Evolutionary conservation across 2,113 vertebrate genomes (phyloP).

Genomic region (Ochotona curzoniae): DNA sequence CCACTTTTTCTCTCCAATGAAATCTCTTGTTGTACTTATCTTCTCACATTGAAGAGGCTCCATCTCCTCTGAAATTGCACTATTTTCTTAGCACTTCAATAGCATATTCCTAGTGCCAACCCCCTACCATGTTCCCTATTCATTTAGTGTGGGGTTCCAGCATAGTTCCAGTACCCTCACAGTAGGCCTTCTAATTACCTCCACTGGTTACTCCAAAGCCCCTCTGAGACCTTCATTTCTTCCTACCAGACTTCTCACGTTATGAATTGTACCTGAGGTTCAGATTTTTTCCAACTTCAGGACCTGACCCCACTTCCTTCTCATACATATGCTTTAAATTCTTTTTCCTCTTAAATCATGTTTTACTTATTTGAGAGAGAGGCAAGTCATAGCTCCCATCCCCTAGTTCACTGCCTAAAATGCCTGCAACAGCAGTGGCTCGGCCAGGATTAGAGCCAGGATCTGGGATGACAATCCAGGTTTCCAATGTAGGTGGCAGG

Average conservation of each 20-base stretch:
- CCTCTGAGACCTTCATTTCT: background rate
- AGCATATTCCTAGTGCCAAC: background rate
- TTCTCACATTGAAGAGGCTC: conserved; percentile 20
- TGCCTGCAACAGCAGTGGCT: too few species aligned
- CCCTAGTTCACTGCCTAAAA: too few species aligned
- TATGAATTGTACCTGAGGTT: background rate
- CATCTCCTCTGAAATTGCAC: background rate
- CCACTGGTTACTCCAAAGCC: background rate
- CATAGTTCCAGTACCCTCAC: background rate
- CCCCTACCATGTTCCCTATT: background rate
- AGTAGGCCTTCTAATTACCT: background rate
- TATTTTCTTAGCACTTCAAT: conserved; percentile 5
- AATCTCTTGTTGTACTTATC: background rate
- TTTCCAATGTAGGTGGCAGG: too few species aligned
- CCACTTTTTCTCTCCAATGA: conserved; percentile 25
- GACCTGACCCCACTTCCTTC: background rate
- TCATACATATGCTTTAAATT: background rate
- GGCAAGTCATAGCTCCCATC: too few species aligned
- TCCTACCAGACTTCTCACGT: conserved; percentile 29
- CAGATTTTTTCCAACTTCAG: background rate
- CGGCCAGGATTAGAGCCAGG: too few species aligned
- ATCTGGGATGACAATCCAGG: too few species aligned
- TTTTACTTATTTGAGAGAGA: too few species aligned
- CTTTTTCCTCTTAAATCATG: too few species aligned
- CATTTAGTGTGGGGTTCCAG: background rate